Percentiles rank a stretch among this genome's conserved stretches.
These are phyloP conservation scores for Lepidochrysops patricia DNA, from an alignment of 2,888 invertebrate species.

Conservation along the genomic window DNA sequence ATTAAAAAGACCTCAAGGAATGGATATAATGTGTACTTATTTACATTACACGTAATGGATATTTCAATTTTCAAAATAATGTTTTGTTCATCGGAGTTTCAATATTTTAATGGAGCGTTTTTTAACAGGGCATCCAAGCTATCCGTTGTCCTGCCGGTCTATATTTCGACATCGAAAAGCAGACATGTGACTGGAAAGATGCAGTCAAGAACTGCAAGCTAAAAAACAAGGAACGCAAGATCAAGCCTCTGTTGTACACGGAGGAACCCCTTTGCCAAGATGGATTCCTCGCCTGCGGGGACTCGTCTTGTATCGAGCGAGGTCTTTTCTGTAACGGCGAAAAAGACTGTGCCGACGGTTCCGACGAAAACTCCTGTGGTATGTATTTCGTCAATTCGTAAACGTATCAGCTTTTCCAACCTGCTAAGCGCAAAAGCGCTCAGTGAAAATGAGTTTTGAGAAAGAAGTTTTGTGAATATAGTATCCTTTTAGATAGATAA, in stretches of 20 bases:
- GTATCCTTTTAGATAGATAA: too few species aligned
- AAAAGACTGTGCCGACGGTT: slow-evolving; percentile 90
- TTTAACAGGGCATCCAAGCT: slow-evolving; percentile 87
- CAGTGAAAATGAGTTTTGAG: too few species aligned
- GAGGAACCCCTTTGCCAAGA: slow-evolving; percentile 93
- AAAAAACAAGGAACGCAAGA: slow-evolving; percentile 91
- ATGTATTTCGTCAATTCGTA: slow-evolving; percentile 55
- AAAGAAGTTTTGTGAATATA: too few species aligned
- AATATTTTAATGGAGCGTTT: slow-evolving; percentile 19
- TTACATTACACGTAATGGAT: too few species aligned
- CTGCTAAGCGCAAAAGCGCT: too few species aligned
- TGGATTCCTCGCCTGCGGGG: slow-evolving; percentile 90
- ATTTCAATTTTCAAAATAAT: too few species aligned
- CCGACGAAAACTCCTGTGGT: slow-evolving; percentile 94
- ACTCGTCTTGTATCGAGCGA: slow-evolving; percentile 88
- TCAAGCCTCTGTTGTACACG: slow-evolving; percentile 89
- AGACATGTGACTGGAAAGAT: slow-evolving; percentile 96
- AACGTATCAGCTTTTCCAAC: too few species aligned
- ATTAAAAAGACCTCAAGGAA: too few species aligned
- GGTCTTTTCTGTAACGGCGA: slow-evolving; percentile 95
- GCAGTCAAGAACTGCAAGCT: slow-evolving; percentile 94
- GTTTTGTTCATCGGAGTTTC: too few species aligned
- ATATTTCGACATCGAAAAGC: slow-evolving; percentile 94
- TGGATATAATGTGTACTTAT: too few species aligned
- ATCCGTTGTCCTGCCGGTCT: slow-evolving; percentile 94